Percentiles rank a stretch among this genome's conserved stretches.
Conservation (phyloP, 1,140 invertebrate genomes). For the Psix sp. region DNA sequence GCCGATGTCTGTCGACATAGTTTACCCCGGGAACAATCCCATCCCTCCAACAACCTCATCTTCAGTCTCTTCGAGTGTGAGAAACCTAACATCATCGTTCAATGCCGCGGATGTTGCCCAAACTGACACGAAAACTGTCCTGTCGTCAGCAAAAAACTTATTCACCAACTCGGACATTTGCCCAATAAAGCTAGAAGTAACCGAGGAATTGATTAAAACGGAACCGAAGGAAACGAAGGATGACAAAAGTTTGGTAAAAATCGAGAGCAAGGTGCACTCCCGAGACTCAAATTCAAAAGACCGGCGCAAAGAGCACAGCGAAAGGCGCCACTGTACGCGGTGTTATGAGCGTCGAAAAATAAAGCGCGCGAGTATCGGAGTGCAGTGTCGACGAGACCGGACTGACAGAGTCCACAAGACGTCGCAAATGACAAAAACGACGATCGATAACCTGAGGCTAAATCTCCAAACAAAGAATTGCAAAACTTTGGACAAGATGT, state of each 20-base stretch:
- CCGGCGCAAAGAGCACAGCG: slow-evolving; percentile 68
- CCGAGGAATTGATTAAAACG: slow-evolving; percentile 21
- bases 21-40: slow-evolving; percentile 43
- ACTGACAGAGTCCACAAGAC: slow-evolving; percentile 66
- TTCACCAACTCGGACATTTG: background rate
- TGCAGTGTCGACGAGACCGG: slow-evolving; percentile 79
- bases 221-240: slow-evolving; percentile 45
- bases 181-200: slow-evolving; percentile 56
- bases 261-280: slow-evolving; percentile 52
- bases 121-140: slow-evolving; percentile 7
- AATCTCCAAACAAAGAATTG: slow-evolving; percentile 73
- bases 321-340: slow-evolving; percentile 77
- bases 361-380: slow-evolving; percentile 80
- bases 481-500: slow-evolving; percentile 71
- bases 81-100: slow-evolving; percentile 16
- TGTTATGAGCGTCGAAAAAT: slow-evolving; percentile 81
- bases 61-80: slow-evolving; percentile 3
- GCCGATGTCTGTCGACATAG: slow-evolving; percentile 58
- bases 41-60: slow-evolving; percentile 31
- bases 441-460: slow-evolving; percentile 69
- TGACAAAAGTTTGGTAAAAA: slow-evolving; percentile 5
- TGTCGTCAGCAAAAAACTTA: background rate
- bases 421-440: slow-evolving; percentile 56
- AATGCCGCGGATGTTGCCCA: slow-evolving; percentile 5
- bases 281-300: slow-evolving; percentile 65